Evolutionary conservation across 2,113 vertebrate species (phyloP).

Genomic region (Vulpes ferrilata): DNA sequence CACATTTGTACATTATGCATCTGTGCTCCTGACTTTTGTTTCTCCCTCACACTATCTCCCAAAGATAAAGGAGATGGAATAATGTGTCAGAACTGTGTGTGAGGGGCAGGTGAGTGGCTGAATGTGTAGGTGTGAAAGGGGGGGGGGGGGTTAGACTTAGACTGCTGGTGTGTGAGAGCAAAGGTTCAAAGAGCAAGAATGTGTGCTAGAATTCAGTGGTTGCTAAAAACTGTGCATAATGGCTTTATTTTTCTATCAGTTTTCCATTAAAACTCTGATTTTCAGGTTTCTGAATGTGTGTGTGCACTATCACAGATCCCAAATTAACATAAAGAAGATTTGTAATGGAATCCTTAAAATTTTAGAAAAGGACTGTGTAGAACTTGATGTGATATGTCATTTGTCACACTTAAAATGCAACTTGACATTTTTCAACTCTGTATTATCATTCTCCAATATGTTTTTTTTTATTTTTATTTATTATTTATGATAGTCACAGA

Average conservation of each 20-base stretch:
- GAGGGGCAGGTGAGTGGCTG: conserved; percentile 28
- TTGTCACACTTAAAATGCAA: conserved; percentile 44
- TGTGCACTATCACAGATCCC: background rate
- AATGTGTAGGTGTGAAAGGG: background rate
- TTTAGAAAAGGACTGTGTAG: conserved; percentile 19
- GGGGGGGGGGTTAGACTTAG: background rate
- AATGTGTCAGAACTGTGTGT: conserved; percentile 63
- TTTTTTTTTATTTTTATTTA: background rate
- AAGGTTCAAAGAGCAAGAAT: conserved; percentile 70
- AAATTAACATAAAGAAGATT: conserved; percentile 42
- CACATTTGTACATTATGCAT: background rate
- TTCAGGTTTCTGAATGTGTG: background rate
- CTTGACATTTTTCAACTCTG: conserved; percentile 40
- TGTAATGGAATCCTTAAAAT: background rate
- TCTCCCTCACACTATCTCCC: conserved; percentile 52
- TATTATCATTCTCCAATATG: background rate
- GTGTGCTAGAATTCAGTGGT: conserved; percentile 40
- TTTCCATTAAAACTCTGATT: conserved; percentile 44
- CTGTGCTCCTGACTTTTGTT: conserved; percentile 69
- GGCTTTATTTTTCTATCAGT: background rate
- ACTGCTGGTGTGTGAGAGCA: conserved; percentile 64
- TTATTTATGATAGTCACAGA: no score
- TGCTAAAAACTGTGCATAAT: conserved; percentile 55
- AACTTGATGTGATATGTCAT: conserved; percentile 10
- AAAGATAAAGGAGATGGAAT: conserved; percentile 68